Evolutionary conservation across 2,888 invertebrate genomes (phyloP), one percentile per base, ranked within the genome.

Genomic region (Mylabris sibirica): DNA sequence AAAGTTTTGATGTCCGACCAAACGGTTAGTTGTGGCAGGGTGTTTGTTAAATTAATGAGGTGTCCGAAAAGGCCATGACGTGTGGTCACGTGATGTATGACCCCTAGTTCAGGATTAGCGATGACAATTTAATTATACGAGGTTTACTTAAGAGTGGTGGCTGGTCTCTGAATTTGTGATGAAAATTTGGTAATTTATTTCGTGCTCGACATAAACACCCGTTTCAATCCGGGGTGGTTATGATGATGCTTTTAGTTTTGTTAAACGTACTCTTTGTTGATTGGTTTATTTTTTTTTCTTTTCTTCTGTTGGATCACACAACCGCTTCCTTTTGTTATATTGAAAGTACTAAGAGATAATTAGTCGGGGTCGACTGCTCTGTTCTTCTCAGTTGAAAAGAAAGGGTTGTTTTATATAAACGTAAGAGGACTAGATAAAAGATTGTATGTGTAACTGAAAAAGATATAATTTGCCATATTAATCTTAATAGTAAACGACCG

Each of bases 11-110:
- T 57, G 57, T 57, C 57, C 59, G 44, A 22, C 53, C 67, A 30
- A 30, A 30, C 30, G 30, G 30, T 30, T 30, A 49, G 64, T 66
- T 65, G 63, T 49, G 38, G 17, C 49, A 30, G 66, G 74, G 73
- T 76, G 77, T 75, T 75, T 77, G 75, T 75, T 75, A 80, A 81
- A 82, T 82, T 81, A 81, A 82, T 82, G 82, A 78, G 74, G 76
- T 78, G 79, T 79, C 79, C 78, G 78, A 76, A 78, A 76, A 77
- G 76, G 79, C 78, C 79, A 71, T 78, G 81, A 79, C 82, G 75
- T 79, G 81, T 80, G 83, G 83, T 83, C 82, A 82, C 80, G 82
- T 83, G 83, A 83, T 82, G 79, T 82, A 83, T 82, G 82, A 81
- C 82, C 81, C 24, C 78, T 77, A 77, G 76, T 77, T 74, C 76